These are phyloP conservation scores for Cetoscarus ocellatus DNA, from an alignment of 2,797 vertebrate genomes.

Conservation along the genomic window DNA sequence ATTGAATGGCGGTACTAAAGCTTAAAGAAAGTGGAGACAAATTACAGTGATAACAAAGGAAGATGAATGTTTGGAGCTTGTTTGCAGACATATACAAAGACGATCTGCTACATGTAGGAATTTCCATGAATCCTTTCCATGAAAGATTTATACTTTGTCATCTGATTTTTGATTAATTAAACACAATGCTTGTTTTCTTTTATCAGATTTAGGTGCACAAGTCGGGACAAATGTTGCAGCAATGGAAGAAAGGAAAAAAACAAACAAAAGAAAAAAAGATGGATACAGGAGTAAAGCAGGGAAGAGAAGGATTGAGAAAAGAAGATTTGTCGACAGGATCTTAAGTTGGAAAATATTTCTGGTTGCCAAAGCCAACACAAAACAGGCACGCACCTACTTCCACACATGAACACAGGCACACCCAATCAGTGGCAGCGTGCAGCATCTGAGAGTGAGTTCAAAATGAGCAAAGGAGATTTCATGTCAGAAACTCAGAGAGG, in stretches of 20 bases:
- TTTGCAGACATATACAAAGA: slow-evolving; percentile 12
- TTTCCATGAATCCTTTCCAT: slow-evolving; percentile 3
- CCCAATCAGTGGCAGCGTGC: slow-evolving; percentile 64
- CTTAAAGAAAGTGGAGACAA: slow-evolving; percentile 24
- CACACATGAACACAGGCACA: slow-evolving; percentile 59
- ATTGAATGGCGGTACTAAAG: slow-evolving; percentile 37
- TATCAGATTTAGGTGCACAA: slow-evolving; percentile 50
- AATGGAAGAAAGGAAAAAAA: slow-evolving; percentile 36
- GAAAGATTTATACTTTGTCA: slow-evolving; percentile 24
- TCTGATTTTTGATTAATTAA: slow-evolving; percentile 19
- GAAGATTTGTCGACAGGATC: slow-evolving; percentile 62
- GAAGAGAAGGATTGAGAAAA: slow-evolving; percentile 44
- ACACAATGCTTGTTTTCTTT: slow-evolving; percentile 28
- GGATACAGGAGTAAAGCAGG: slow-evolving; percentile 28
- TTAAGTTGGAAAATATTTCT: slow-evolving; percentile 69
- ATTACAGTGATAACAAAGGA: slow-evolving; percentile 31
- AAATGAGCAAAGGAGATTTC: slow-evolving; percentile 52
- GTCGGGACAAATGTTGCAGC: slow-evolving; percentile 47
- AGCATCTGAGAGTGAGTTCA: slow-evolving; percentile 68
- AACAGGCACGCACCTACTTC: slow-evolving; percentile 62
- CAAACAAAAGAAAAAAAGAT: slow-evolving; percentile 24
- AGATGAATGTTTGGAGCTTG: slow-evolving; percentile 18
- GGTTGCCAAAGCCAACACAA: slow-evolving; percentile 71
- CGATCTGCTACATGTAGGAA: slow-evolving; percentile 14
- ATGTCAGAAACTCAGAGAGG: slow-evolving; percentile 66